Conservation (phyloP, 1,140 invertebrate species). For the Caenorhabditis inopinata region DNA sequence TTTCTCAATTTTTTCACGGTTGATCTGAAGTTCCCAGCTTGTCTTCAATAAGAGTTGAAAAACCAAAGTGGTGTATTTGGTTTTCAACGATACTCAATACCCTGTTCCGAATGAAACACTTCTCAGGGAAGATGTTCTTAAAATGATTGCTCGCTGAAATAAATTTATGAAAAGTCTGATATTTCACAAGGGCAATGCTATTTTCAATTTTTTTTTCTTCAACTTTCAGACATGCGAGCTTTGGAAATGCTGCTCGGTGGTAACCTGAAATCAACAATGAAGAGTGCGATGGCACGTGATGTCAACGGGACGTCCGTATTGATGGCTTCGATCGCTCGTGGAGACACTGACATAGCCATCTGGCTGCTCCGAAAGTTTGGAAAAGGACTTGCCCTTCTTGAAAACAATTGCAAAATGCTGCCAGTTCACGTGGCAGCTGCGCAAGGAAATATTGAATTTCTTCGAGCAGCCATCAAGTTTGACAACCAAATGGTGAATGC, state of each 20-base stretch:
- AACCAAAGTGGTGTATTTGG: too few relatives aligned
- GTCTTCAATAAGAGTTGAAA: too few relatives aligned
- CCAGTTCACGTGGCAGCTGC: slow-evolving; percentile 51
- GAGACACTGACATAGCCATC: slow-evolving; percentile 46
- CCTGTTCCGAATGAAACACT: too few relatives aligned
- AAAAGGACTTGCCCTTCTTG: slow-evolving; percentile 43
- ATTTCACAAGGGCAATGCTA: neutral
- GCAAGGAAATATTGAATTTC: slow-evolving; percentile 52
- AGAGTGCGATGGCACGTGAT: slow-evolving; percentile 35
- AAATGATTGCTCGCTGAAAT: too few relatives aligned
- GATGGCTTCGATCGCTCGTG: slow-evolving; percentile 47
- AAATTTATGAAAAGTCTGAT: too few relatives aligned
- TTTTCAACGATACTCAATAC: too few relatives aligned
- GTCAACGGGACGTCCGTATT: slow-evolving; percentile 47
- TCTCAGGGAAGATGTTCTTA: too few relatives aligned
- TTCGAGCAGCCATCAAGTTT: slow-evolving; percentile 42
- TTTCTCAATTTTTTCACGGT: too few relatives aligned
- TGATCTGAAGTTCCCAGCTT: too few relatives aligned
- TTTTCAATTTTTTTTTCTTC: neutral
- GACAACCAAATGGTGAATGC: slow-evolving; percentile 50
- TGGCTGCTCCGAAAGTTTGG: slow-evolving; percentile 49
- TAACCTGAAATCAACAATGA: neutral
- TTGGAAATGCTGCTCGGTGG: slow-evolving; percentile 6
- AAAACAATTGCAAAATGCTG: slow-evolving; percentile 42
- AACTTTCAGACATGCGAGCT: neutral